Base-by-base conservation (phyloP, 2,113 vertebrate species). In the Anthoscopus minutus region DNA sequence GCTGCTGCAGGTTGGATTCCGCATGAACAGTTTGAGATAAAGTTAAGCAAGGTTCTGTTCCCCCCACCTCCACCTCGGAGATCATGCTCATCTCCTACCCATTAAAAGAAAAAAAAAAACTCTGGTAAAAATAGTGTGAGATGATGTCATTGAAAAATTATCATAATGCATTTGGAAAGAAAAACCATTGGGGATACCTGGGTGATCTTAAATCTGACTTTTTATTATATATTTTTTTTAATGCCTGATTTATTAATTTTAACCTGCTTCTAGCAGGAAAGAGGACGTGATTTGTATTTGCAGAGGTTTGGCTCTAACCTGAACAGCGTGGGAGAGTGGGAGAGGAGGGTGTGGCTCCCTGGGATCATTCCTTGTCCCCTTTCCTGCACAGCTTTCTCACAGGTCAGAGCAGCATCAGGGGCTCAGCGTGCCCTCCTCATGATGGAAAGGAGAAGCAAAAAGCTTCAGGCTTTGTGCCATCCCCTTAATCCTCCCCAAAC, bases 131-230 rank as follows among this genome's bases (percentile, higher is more conserved):
- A 95, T 95, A 96, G 76, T 53, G 35, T 12, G 30, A 89, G 38
- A 6, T 95, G 90, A 96, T 93, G 90, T 96, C 92, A 96, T 88
- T 94, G 56, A 70, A 79, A n/a, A 92, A 96, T 94, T 94, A 96
- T 88, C 88, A 88, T 94, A 96, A 95, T 90, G 86, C 30, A 96
- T 90, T 65, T 88, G 77, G 77, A 95, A 94, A 67, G 86, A 70
- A 78, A 92, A 88, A 56, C 80, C 88, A 12, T 18, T 84, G 72
- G 91, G 95, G 77, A 92, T 86, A 86, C 48, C 37, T 66, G 11
- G 27, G 48, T 91, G 86, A 94, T 92, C 65, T 95, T 64, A 74
- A 71, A 86, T 67, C 44, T 91, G 72, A 88, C 47, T 91, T 58
- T 56, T 45, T 61, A 44, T 38, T 56, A n/a, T n/a, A n/a, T n/a